A percentile compares a stretch with the other conserved stretches of the same genome.
Evolutionary conservation across 2,888 invertebrate species (phyloP).

Genomic region (Sarcophaga variegata): DNA sequence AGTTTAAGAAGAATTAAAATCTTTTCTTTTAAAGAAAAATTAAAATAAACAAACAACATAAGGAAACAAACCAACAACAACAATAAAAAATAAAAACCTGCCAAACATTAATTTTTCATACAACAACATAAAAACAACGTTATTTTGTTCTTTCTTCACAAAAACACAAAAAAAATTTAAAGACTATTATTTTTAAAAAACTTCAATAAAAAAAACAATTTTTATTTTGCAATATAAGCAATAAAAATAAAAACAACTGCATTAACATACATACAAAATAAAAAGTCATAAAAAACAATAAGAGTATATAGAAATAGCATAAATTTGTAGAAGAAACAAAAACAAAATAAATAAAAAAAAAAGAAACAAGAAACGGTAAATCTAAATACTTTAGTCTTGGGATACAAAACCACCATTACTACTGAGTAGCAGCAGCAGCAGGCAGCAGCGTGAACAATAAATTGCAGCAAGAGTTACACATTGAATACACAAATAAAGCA

Average conservation of each 20-base stretch:
- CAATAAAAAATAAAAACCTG: conserved; percentile 38
- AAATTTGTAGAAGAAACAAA: conserved; percentile 30
- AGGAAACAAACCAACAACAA: conserved; percentile 45
- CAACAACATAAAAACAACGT: conserved; percentile 16
- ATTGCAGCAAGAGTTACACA: conserved; percentile 5
- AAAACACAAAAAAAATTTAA: conserved; percentile 36
- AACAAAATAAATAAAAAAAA: conserved; percentile 32
- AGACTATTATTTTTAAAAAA: conserved; percentile 39
- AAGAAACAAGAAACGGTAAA: conserved; percentile 10
- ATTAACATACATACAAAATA: conserved; percentile 29
- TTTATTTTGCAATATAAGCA: conserved; percentile 50
- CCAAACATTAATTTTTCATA: conserved; percentile 61
- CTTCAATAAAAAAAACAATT: conserved; percentile 28
- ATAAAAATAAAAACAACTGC: conserved; percentile 32
- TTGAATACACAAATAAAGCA: conserved; percentile 26
- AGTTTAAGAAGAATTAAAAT: conserved; percentile 26
- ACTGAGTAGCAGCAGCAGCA: too few relatives aligned
- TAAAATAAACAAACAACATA: not conserved
- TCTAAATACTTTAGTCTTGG: conserved; percentile 9
- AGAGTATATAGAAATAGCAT: conserved; percentile 2
- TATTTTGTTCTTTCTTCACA: conserved; percentile 44
- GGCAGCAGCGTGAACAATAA: not conserved
- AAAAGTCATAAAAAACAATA: conserved; percentile 49
- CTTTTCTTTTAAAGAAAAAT: too few relatives aligned
- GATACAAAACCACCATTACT: conserved; percentile 13